Percentiles rank a stretch among this genome's conserved stretches.
phyloP scores from a whole-genome alignment of 2,888 invertebrate genomes.

The Drosophila mercatorum region DNA sequence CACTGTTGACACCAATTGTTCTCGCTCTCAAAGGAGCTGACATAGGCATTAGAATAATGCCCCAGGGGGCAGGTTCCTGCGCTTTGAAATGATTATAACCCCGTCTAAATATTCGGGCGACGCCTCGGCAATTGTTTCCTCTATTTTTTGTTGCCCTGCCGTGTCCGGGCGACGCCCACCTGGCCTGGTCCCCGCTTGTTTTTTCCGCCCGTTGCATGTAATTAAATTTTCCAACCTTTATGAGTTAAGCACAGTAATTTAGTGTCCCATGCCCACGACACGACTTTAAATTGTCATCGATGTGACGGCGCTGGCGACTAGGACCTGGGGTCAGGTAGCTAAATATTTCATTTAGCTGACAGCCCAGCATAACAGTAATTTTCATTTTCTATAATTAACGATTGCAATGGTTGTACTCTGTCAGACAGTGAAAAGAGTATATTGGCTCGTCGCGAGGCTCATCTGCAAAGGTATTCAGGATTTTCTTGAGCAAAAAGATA shows the following conservation, averaged over 20 bases:
- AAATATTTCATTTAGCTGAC: constrained; percentile 45
- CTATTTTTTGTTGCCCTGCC: constrained; percentile 12
- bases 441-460: neutral
- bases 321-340: neutral
- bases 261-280: constrained; percentile 11
- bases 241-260: constrained; percentile 76
- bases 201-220: constrained; percentile 47
- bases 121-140: constrained; percentile 51
- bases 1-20: constrained; percentile 70
- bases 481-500: too few relatives aligned
- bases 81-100: constrained; percentile 46
- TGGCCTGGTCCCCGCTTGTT: neutral
- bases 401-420: neutral
- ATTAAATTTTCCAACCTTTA: constrained; percentile 78
- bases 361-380: constrained; percentile 67
- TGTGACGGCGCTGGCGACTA: constrained; percentile 25
- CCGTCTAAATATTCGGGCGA: constrained; percentile 47
- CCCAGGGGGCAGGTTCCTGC: constrained; percentile 35
- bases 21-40: constrained; percentile 16
- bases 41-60: constrained; percentile 32
- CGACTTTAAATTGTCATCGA: constrained; percentile 69
- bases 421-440: neutral
- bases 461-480: too few relatives aligned
- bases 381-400: constrained; percentile 25
- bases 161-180: constrained; percentile 29